Evolutionary conservation across 37 sponge, comb jelly and placozoan species (phyloP).

Genomic region (Hexactinellida sp.): DNA sequence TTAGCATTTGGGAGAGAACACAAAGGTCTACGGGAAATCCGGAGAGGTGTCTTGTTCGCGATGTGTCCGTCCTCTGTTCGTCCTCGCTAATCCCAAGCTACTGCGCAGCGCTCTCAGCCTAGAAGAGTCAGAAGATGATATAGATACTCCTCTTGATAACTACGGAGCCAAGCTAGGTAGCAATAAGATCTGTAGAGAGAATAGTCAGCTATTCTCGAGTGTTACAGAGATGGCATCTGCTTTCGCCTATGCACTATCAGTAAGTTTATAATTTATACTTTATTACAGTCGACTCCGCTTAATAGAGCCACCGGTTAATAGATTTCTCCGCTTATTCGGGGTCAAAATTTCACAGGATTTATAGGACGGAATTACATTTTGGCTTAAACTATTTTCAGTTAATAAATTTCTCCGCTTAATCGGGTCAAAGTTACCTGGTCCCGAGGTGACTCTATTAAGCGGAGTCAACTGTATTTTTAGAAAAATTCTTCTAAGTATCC

Average conservation of each 20-base stretch:
- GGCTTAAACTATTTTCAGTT: no score
- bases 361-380: no score
- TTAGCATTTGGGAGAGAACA: background rate
- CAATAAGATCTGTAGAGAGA: background rate
- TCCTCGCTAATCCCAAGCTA: background rate
- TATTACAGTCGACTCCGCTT: no score
- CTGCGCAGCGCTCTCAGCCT: background rate
- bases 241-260: background rate
- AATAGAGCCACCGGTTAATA: no score
- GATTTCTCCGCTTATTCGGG: no score
- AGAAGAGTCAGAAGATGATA: background rate
- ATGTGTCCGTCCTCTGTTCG: background rate
- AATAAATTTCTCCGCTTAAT: no score
- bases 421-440: no score
- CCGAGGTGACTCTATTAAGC: no score
- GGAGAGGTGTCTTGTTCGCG: background rate
- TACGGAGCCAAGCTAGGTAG: background rate
- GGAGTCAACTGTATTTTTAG: no score
- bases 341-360: no score
- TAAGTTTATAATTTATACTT: background rate
- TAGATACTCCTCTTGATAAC: background rate
- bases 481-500: no score
- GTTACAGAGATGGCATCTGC: constrained; percentile 12
- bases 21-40: background rate
- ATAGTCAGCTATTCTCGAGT: background rate